A percentile compares a stretch with the other conserved stretches of the same genome.
Conservation (phyloP, 2,113 vertebrate genomes). For the Plectropomus leopardus region DNA sequence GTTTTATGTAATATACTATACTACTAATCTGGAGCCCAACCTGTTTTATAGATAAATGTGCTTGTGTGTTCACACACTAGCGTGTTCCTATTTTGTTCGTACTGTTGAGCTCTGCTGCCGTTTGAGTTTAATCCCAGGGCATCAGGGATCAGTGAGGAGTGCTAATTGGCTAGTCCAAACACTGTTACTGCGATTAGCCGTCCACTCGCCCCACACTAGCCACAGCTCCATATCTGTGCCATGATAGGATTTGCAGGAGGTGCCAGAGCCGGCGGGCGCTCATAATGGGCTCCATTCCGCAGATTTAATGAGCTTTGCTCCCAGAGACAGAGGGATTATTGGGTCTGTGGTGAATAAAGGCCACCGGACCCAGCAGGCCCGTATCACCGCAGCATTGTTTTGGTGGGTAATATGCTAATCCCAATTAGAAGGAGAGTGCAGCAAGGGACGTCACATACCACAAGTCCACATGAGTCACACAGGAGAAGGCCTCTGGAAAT, state of each 20-base stretch:
- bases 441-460: conserved; percentile 67
- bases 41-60: not conserved
- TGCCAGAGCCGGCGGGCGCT: conserved; percentile 67
- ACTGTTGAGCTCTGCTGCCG: conserved; percentile 19
- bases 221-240: conserved; percentile 69
- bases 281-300: conserved; percentile 78
- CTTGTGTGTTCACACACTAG: not conserved
- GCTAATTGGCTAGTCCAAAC: conserved; percentile 69
- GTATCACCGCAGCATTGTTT: conserved; percentile 65
- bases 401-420: conserved; percentile 73
- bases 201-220: conserved; percentile 61
- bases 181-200: conserved; percentile 48
- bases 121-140: conserved; percentile 39
- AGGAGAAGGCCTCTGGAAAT: conserved; percentile 8
- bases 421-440: conserved; percentile 71
- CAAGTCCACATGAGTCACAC: conserved; percentile 61
- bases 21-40: conserved; percentile 13
- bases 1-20: not conserved
- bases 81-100: conserved; percentile 8
- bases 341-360: conserved; percentile 68
- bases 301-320: conserved; percentile 84
- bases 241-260: conserved; percentile 80
- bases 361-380: conserved; percentile 60
- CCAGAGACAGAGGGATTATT: conserved; percentile 78
- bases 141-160: conserved; percentile 55